phyloP scores from a whole-genome alignment of 2,797 vertebrate genomes.

The Lindbergichthys nudifrons region DNA sequence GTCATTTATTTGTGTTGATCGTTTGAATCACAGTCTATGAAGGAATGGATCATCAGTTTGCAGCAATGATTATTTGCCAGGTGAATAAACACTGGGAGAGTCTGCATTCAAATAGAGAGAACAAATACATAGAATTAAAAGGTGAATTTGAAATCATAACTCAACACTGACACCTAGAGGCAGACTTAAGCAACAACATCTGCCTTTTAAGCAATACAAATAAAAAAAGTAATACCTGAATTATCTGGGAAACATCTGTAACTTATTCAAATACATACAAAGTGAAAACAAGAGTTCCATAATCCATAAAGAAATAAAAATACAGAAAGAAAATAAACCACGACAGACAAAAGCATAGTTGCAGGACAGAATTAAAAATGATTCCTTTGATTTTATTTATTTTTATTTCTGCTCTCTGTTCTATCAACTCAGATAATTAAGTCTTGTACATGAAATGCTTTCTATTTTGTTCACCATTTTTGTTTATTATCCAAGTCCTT shows the following conservation, averaged over 20 bases:
- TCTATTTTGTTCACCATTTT: background rate
- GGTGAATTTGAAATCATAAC: slow-evolving; percentile 44
- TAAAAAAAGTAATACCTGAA: background rate
- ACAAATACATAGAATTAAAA: slow-evolving; percentile 9
- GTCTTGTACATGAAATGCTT: background rate
- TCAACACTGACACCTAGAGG: slow-evolving; percentile 79
- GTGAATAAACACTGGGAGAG: slow-evolving; percentile 49
- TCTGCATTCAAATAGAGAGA: slow-evolving; percentile 40
- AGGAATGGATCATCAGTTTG: slow-evolving; percentile 49
- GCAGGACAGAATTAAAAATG: background rate
- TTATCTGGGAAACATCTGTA: background rate
- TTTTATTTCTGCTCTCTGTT: background rate
- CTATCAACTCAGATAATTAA: background rate
- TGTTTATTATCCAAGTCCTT: background rate
- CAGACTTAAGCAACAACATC: slow-evolving; percentile 45
- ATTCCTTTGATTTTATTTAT: background rate
- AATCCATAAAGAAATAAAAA: background rate
- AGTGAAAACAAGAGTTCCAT: background rate
- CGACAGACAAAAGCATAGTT: background rate
- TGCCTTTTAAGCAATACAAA: background rate
- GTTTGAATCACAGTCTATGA: slow-evolving; percentile 43
- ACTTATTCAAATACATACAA: background rate
- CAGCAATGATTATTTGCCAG: slow-evolving; percentile 46
- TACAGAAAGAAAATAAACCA: background rate
- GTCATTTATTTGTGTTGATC: slow-evolving; percentile 50